phyloP scores from a whole-genome alignment of 1,140 invertebrate genomes.

The Parapsyche elsis region DNA sequence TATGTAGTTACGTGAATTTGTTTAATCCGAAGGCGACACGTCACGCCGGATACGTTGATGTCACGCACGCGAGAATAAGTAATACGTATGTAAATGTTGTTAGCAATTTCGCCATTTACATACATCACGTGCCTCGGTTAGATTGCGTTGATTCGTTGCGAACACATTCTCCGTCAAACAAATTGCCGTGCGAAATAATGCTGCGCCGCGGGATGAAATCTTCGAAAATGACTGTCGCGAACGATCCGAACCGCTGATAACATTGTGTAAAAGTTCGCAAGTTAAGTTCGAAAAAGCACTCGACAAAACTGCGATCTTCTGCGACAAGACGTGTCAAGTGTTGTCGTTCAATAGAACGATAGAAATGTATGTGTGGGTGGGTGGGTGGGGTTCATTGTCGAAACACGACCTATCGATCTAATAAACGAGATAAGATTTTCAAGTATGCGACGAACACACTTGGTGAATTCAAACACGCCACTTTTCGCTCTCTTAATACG shows the following conservation, averaged over 20 bases:
- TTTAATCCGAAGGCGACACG: too few species aligned
- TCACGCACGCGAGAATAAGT: background rate
- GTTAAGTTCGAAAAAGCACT: background rate
- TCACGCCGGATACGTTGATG: background rate
- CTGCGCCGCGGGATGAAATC: background rate
- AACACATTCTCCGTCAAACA: background rate
- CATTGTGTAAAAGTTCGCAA: slow-evolving; percentile 22
- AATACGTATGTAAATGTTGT: slow-evolving; percentile 19
- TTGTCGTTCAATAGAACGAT: background rate
- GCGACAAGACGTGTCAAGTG: background rate
- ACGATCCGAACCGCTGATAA: background rate
- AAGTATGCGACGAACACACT: background rate
- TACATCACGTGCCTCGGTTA: slow-evolving; percentile 9
- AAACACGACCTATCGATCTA: slow-evolving; percentile 18
- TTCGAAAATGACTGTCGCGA: slow-evolving; percentile 2
- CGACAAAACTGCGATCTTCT: background rate
- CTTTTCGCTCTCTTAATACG: background rate
- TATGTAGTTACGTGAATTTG: too few species aligned
- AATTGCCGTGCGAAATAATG: background rate
- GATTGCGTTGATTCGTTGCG: slow-evolving; percentile 24
- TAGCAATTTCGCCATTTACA: slow-evolving; percentile 19
- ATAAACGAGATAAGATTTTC: slow-evolving; percentile 33
- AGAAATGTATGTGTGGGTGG: background rate
- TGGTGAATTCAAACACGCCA: slow-evolving; percentile 1
- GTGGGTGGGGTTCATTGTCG: slow-evolving; percentile 15